Conservation (phyloP, 2,888 invertebrate genomes). For the Troides helena region DNA sequence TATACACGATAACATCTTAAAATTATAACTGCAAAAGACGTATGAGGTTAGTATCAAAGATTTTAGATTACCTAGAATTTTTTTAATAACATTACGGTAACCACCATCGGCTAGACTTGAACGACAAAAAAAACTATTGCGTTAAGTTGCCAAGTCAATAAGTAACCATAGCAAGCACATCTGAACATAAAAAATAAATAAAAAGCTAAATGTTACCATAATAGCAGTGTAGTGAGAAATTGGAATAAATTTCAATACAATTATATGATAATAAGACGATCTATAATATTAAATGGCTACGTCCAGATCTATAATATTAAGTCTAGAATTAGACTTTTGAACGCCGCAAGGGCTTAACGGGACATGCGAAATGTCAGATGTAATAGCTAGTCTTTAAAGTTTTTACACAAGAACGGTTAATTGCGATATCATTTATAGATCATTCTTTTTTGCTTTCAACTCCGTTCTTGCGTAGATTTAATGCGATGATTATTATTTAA, state of each 20-base stretch:
- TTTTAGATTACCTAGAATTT: too few species aligned
- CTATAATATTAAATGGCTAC: constrained; percentile 6
- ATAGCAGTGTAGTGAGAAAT: constrained; percentile 6
- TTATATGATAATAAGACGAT: constrained; percentile 8
- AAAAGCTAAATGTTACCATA: constrained; percentile 11
- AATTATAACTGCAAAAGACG: too few species aligned
- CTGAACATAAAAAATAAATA: background rate
- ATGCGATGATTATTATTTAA: too few species aligned
- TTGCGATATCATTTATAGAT: background rate
- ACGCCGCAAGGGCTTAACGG: constrained; percentile 14
- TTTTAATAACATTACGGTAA: too few species aligned
- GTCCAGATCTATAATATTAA: background rate
- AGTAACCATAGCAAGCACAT: too few species aligned
- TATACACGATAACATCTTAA: too few species aligned
- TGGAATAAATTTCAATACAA: constrained; percentile 17
- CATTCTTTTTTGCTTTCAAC: background rate
- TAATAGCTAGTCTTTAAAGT: constrained; percentile 14
- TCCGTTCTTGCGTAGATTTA: background rate
- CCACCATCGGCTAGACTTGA: too few species aligned
- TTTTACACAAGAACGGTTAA: constrained; percentile 3
- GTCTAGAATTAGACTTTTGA: constrained; percentile 8
- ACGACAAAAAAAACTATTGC: too few species aligned
- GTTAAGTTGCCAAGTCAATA: too few species aligned
- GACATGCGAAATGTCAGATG: constrained; percentile 15
- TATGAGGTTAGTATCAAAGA: too few species aligned